Conservation (phyloP, 2,888 invertebrate genomes). For the Clusia tigrina region DNA sequence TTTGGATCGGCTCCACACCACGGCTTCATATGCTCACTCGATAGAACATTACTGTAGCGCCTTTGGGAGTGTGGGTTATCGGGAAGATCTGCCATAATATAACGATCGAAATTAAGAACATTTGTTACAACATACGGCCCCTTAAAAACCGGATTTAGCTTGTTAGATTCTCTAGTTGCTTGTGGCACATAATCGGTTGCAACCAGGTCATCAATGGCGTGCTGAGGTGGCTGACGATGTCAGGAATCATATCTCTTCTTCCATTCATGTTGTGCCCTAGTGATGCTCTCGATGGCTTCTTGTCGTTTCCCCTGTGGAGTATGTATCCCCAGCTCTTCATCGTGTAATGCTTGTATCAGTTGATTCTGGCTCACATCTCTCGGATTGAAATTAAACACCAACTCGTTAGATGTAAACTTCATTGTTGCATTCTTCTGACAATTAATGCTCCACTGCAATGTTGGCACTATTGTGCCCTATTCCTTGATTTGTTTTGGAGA, state of each 20-base stretch:
- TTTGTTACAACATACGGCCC: conserved; percentile 29
- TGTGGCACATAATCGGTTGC: conserved; percentile 18
- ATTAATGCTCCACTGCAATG: conserved; percentile 34
- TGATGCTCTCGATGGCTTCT: conserved; percentile 21
- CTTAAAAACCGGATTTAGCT: conserved; percentile 27
- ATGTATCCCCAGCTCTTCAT: conserved; percentile 9
- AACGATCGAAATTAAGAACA: conserved; percentile 24
- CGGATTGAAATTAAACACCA: conserved; percentile 35
- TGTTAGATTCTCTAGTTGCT: conserved; percentile 28
- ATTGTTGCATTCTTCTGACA: conserved; percentile 30
- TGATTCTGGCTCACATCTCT: conserved; percentile 28
- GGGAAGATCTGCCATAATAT: conserved; percentile 28
- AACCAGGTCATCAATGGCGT: conserved; percentile 24
- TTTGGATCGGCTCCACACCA: conserved; percentile 27
- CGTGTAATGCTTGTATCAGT: conserved; percentile 22
- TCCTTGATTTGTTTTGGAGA: conserved; percentile 18
- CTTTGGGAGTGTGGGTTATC: conserved; percentile 21
- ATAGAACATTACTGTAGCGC: conserved; percentile 27
- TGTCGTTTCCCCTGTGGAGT: background rate
- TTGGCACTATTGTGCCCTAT: conserved; percentile 32
- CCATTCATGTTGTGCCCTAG: conserved; percentile 17
- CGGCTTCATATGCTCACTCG: conserved; percentile 31
- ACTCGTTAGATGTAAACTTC: conserved; percentile 30
- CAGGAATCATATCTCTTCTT: conserved; percentile 24
- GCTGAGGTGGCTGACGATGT: conserved; percentile 18